Evolutionary conservation across 2,113 vertebrate genomes (phyloP), one percentile per base, ranked within the genome.

Genomic region (Cephalopterus ornatus): DNA sequence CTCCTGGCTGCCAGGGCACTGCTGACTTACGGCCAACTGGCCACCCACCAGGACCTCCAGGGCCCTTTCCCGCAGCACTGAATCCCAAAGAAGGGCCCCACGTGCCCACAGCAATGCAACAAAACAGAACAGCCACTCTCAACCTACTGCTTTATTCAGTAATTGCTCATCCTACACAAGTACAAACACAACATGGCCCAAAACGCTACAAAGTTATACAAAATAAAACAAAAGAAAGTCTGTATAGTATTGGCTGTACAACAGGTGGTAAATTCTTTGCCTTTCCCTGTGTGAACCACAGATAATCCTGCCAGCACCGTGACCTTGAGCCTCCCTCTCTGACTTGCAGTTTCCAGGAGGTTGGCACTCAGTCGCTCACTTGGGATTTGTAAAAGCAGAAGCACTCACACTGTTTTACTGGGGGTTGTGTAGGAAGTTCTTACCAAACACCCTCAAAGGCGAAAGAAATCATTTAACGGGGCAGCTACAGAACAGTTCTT

Each of bases 181-280:
- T 97, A 98, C 97, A 97, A 97, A 98, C 97, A 97, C 97, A 97
- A 95, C 79, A 49, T 46, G 55, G 95, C 91, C 91, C 96, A 72
- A 97, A 97, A 92, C 77, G 81, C 97, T 98, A 97, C 97, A 96
- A 97, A 97, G 97, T 93, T 71, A 96, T 96, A 98, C 83, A 93
- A 95, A 96, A 91, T 86, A 68, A 72, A 39, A 37, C 46, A 27
- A 59, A n/a, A 61, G 59, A 81, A 56, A 50, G 18, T 41, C 93
- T 95, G 74, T 81, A 97, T 97, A 97, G 96, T 85, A 97, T 30
- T 91, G 96, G 98, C 97, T 98, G 98, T 98, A 98, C 98, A 98
- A 95, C 41, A 52, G 73, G 59, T 19, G 46, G 73, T 52, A 76
- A 93, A 77, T 53, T 56, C 78, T 32, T 30, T 46, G 53, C 42